Percentiles rank a stretch among this genome's conserved stretches.
phyloP scores from a whole-genome alignment of 2,888 invertebrate species.

The Melangyna quadrimaculata region DNA sequence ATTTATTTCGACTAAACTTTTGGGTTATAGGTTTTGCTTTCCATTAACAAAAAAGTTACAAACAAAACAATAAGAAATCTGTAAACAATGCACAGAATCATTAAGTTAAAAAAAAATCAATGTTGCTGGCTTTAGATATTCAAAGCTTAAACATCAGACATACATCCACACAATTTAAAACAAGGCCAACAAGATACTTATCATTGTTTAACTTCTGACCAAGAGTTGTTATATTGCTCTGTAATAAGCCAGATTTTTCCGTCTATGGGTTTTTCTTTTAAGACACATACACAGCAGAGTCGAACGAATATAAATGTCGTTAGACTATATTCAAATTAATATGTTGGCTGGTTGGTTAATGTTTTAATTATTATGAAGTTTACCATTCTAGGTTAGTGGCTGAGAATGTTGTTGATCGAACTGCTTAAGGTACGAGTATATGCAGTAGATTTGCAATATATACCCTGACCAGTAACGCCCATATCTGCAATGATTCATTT shows the following conservation, averaged over 20 bases:
- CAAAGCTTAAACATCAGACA: background rate
- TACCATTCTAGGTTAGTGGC: background rate
- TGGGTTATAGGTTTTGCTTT: background rate
- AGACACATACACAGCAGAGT: background rate
- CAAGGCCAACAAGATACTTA: conserved; percentile 2
- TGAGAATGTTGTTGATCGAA: background rate
- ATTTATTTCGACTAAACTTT: background rate
- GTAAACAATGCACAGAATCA: background rate
- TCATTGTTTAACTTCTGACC: background rate
- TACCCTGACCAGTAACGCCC: background rate
- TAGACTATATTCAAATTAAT: background rate
- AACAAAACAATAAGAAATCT: background rate
- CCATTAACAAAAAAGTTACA: background rate
- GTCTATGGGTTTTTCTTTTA: background rate
- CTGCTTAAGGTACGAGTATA: no score
- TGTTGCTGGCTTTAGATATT: background rate
- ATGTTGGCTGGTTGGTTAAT: background rate
- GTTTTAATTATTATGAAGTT: background rate
- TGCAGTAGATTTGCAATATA: background rate
- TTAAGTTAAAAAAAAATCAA: background rate
- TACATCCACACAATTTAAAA: background rate
- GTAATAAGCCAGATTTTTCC: background rate
- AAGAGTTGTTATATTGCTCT: background rate
- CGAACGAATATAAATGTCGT: background rate
- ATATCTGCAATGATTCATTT: background rate